Percentiles rank a stretch among this genome's conserved stretches.
These are phyloP conservation scores for Lochmaea capreae DNA, from an alignment of 2,888 invertebrate genomes.

Conservation along the genomic window DNA sequence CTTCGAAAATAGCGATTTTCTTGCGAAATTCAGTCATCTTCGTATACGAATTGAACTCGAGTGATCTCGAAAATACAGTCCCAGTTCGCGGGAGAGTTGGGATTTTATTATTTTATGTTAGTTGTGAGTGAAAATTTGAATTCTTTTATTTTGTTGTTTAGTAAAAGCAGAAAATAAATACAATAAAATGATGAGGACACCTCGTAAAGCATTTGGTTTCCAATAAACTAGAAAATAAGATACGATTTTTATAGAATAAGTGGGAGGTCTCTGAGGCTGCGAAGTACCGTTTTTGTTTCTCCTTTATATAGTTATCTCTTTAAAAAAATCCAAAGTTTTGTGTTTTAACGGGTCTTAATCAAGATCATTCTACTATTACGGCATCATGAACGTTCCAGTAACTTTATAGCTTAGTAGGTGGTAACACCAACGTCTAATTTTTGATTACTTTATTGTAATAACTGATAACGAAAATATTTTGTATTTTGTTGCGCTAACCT, in stretches of 20 bases:
- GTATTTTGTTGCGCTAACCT: constrained; percentile 41
- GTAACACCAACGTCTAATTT: constrained; percentile 60
- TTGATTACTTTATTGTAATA: constrained; percentile 62
- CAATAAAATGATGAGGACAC: not conserved
- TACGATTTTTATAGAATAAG: constrained; percentile 9
- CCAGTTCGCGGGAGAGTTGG: too few relatives aligned
- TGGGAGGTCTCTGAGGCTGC: constrained; percentile 11
- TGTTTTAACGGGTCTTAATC: constrained; percentile 36
- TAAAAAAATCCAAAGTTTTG: constrained; percentile 29
- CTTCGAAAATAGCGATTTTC: too few relatives aligned
- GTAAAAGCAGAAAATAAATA: not conserved
- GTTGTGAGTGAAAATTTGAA: too few relatives aligned
- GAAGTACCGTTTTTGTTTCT: constrained; percentile 29
- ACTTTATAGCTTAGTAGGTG: constrained; percentile 59
- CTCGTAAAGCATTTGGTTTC: not conserved
- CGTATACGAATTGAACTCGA: too few relatives aligned
- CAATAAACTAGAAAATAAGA: not conserved
- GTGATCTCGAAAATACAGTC: too few relatives aligned
- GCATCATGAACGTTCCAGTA: constrained; percentile 55
- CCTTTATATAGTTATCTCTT: constrained; percentile 20
- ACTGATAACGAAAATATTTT: constrained; percentile 59
- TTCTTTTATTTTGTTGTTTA: not conserved
- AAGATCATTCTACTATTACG: constrained; percentile 45
- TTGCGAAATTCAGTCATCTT: too few relatives aligned
- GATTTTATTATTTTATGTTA: too few relatives aligned